Conservation (phyloP, 2,888 invertebrate genomes). For the Erebia palarica region DNA sequence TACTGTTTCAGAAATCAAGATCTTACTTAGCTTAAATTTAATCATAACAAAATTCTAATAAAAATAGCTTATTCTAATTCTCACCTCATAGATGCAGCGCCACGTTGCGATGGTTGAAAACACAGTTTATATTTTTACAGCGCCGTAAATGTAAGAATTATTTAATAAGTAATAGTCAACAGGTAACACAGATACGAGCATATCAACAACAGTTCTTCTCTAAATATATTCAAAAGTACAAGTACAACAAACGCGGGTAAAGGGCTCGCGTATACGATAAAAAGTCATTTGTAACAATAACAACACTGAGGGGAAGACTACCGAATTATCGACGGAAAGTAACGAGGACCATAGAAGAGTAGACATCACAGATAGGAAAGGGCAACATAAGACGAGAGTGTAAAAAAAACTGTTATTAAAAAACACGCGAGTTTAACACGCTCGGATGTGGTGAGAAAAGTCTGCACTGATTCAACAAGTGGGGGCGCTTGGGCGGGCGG, state of each 20-base stretch:
- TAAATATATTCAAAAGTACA: conserved; percentile 78
- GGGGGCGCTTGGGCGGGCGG: conserved; percentile 66
- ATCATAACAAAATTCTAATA: not conserved
- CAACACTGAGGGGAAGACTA: conserved; percentile 66
- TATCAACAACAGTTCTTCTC: conserved; percentile 66
- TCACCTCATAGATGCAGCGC: conserved; percentile 39
- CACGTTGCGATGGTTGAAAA: conserved; percentile 19
- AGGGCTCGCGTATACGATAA: conserved; percentile 52
- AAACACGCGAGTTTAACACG: conserved; percentile 60
- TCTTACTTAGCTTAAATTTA: not conserved
- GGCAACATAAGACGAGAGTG: conserved; percentile 38
- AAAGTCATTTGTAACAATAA: conserved; percentile 69
- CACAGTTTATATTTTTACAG: conserved; percentile 34
- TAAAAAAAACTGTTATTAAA: conserved; percentile 6
- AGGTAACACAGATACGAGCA: conserved; percentile 79
- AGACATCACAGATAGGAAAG: conserved; percentile 68
- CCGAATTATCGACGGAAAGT: conserved; percentile 52
- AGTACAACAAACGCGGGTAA: conserved; percentile 68
- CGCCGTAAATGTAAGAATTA: conserved; percentile 55
- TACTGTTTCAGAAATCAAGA: not conserved
- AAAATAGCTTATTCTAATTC: conserved; percentile 28
- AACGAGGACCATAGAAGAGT: conserved; percentile 49
- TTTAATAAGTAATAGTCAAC: conserved; percentile 72
- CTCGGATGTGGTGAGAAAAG: conserved; percentile 58
- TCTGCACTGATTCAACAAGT: conserved; percentile 75